A percentile compares a stretch with the other conserved stretches of the same genome.
phyloP scores from a whole-genome alignment of 2,888 invertebrate genomes.

The Perizoma flavofasciatum region DNA sequence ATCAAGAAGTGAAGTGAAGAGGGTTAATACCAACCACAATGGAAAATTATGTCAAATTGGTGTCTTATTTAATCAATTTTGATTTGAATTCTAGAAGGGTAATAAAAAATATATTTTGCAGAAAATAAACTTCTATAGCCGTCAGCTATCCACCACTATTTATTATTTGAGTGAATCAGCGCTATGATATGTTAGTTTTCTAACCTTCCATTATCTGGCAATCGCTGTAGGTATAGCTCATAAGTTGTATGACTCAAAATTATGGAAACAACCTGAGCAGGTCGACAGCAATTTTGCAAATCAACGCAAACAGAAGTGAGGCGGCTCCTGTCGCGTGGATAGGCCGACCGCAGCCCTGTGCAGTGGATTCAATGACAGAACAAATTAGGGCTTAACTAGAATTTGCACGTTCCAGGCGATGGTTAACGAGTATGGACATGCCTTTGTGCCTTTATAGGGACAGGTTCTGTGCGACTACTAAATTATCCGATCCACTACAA shows the following conservation, averaged over 20 bases:
- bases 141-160: no score
- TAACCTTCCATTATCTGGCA: background rate
- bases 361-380: constrained; percentile 22
- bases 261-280: background rate
- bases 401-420: constrained; percentile 1
- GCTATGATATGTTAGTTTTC: no score
- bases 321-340: constrained; percentile 10
- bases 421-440: constrained; percentile 5
- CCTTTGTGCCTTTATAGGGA: background rate
- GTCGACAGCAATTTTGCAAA: constrained; percentile 16
- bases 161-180: no score
- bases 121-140: background rate
- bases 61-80: no score
- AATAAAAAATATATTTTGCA: background rate
- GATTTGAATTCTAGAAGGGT: no score
- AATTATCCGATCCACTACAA: no score
- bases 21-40: no score
- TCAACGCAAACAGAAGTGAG: constrained; percentile 16
- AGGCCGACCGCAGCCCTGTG: constrained; percentile 17
- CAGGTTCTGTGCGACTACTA: no score
- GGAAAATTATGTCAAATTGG: no score
- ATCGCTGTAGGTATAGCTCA: background rate
- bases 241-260: background rate
- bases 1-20: no score
- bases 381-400: constrained; percentile 18